Base-by-base conservation (phyloP, 1,140 invertebrate species). In the Rhizoglyphus robini region DNA sequence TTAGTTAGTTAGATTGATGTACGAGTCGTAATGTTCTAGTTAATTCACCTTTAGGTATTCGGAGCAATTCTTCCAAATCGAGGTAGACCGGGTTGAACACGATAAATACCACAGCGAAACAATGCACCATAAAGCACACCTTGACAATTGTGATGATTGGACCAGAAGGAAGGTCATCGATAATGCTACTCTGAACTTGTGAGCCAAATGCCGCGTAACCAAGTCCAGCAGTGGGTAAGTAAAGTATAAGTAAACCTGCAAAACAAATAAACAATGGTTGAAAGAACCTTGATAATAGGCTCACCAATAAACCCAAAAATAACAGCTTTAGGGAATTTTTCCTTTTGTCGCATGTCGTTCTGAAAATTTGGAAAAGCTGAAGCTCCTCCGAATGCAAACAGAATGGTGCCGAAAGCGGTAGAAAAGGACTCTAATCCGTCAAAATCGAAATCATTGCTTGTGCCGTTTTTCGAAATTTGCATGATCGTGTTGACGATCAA, bases 281-380 rank as follows among this genome's bases (percentile, higher is more conserved):
- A 67, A 65, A 23, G 66, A 66, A 62, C 66, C 66, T 27, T 58
- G n/a, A n/a, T n/a, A n/a, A n/a, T n/a, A n/a, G n/a, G n/a, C n/a
- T n/a, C n/a, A n/a, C n/a, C 78, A 41, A 72, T 51, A 69, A 82
- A 82, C 25, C 76, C 79, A 62, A 79, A 76, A 18, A 76, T 70
- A 23, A 80, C 71, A 65, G 79, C 79, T 38, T 75, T 78, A 8
- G 76, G 73, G 71, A 83, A 84, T 67, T 82, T 74, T 1, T 73
- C 72, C 67, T 78, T 79, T 60, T 83, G 76, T 23, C 74, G 73
- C 83, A 84, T 84, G 66, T 85, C 83, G 68, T 84, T 84, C 69
- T 85, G 83, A 38, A 86, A 83, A 1, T 82, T 84, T 5, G 84
- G 84, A 74, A 85, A 85, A 0, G 83, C 80, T 11, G 82, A 81